Evolutionary conservation across 2,888 invertebrate species (phyloP).

Genomic region (Cataglyphis rosenhaueri): DNA sequence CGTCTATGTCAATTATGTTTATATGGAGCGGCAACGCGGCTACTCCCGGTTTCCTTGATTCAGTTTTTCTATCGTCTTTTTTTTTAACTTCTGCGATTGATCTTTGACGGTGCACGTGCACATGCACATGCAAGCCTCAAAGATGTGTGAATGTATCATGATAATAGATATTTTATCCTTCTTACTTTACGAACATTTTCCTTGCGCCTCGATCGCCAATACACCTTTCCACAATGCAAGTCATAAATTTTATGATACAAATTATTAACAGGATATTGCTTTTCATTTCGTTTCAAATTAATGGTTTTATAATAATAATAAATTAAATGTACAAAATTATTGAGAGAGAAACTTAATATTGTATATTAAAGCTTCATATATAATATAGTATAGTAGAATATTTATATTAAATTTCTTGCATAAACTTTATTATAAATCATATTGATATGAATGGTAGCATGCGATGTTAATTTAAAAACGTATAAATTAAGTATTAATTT

Average conservation of each 20-base stretch:
- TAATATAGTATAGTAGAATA: neutral
- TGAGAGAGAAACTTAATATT: conserved; percentile 27
- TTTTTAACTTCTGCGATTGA: conserved; percentile 18
- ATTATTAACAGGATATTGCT: conserved; percentile 11
- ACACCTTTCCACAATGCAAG: neutral
- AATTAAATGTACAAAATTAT: conserved; percentile 17
- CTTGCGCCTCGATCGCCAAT: neutral
- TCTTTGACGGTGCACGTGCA: conserved; percentile 11
- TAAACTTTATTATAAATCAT: conserved; percentile 15
- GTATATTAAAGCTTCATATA: neutral
- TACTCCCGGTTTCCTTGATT: conserved; percentile 40
- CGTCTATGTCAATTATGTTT: conserved; percentile 19
- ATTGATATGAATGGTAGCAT: neutral
- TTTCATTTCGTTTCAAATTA: conserved; percentile 28
- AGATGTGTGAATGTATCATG: conserved; percentile 4
- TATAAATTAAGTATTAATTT: neutral
- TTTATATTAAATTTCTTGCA: neutral
- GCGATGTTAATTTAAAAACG: neutral
- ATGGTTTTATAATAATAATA: conserved; percentile 2
- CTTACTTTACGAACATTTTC: neutral
- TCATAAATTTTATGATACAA: conserved; percentile 12
- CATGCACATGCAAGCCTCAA: neutral
- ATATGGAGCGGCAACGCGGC: conserved; percentile 19
- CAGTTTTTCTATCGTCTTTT: conserved; percentile 28
- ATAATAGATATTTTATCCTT: conserved; percentile 15